Conservation (phyloP, 2,113 vertebrate genomes). For the Peromyscus californicus region DNA sequence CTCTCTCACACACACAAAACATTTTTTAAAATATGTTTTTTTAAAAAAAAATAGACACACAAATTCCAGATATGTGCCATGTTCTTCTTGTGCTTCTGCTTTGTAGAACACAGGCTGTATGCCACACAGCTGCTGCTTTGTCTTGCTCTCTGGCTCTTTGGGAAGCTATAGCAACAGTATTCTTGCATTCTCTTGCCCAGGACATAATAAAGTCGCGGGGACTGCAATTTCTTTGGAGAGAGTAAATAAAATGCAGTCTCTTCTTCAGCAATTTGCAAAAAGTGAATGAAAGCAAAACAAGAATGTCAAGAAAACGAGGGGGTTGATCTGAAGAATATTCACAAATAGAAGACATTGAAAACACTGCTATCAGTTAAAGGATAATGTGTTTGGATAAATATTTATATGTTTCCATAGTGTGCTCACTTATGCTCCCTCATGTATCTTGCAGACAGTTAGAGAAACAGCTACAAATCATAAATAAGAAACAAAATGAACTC, state of each 20-base stretch:
- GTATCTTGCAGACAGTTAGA: constrained; percentile 74
- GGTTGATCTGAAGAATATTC: constrained; percentile 29
- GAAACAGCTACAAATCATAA: constrained; percentile 76
- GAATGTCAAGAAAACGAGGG: not conserved
- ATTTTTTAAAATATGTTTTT: too few relatives aligned
- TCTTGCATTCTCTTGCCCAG: not conserved
- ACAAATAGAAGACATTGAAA: constrained; percentile 42
- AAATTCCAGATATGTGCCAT: not conserved
- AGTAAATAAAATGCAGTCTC: constrained; percentile 62
- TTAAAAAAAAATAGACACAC: not conserved
- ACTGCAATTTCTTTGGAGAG: constrained; percentile 43
- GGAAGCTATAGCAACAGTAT: constrained; percentile 60
- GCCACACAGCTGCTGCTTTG: constrained; percentile 54
- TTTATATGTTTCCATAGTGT: constrained; percentile 66
- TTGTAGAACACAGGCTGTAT: not conserved
- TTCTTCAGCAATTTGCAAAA: constrained; percentile 69
- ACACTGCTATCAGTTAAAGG: constrained; percentile 55
- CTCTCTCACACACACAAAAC: not conserved
- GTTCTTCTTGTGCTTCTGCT: not conserved
- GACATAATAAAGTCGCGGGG: constrained; percentile 60
- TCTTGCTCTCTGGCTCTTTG: constrained; percentile 71
- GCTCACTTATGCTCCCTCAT: constrained; percentile 66
- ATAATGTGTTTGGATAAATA: constrained; percentile 74
- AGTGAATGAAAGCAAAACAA: constrained; percentile 64
- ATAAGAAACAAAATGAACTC: constrained; percentile 78